Conservation (phyloP, 2,888 invertebrate genomes). For the Chrysodeixis includens region DNA sequence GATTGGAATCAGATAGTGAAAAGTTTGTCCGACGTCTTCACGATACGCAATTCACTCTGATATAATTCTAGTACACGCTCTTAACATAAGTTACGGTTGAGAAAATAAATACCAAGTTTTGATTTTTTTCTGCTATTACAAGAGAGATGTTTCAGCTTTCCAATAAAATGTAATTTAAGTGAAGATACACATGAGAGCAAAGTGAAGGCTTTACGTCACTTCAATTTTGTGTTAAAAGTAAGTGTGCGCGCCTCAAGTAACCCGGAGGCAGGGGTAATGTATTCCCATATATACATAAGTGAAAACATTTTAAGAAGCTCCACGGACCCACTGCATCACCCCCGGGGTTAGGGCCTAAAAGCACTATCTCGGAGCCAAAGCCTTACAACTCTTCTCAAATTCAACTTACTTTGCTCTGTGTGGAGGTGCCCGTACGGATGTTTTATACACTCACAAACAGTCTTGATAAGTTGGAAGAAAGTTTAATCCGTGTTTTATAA, state of each 20-base stretch:
- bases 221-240: conserved; percentile 88
- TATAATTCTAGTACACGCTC: conserved; percentile 27
- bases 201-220: conserved; percentile 88
- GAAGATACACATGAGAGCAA: conserved; percentile 83
- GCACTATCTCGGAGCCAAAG: conserved; percentile 89
- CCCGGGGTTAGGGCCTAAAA: conserved; percentile 89
- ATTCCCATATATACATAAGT: conserved; percentile 89
- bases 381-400: conserved; percentile 90
- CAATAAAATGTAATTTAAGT: conserved; percentile 86
- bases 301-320: conserved; percentile 89
- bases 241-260: conserved; percentile 86
- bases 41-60: conserved; percentile 28
- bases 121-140: conserved; percentile 53
- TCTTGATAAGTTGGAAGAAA: conserved; percentile 69
- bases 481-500: background rate
- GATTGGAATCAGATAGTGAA: conserved; percentile 43
- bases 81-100: conserved; percentile 32
- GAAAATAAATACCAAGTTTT: conserved; percentile 45
- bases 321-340: conserved; percentile 88
- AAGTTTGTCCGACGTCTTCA: conserved; percentile 35
- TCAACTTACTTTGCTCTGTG: conserved; percentile 88
- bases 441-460: conserved; percentile 59
- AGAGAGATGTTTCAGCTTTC: conserved; percentile 77
- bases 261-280: conserved; percentile 87
- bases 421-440: conserved; percentile 81